Conservation (phyloP, 2,797 vertebrate species). For the Cygnus olor region DNA sequence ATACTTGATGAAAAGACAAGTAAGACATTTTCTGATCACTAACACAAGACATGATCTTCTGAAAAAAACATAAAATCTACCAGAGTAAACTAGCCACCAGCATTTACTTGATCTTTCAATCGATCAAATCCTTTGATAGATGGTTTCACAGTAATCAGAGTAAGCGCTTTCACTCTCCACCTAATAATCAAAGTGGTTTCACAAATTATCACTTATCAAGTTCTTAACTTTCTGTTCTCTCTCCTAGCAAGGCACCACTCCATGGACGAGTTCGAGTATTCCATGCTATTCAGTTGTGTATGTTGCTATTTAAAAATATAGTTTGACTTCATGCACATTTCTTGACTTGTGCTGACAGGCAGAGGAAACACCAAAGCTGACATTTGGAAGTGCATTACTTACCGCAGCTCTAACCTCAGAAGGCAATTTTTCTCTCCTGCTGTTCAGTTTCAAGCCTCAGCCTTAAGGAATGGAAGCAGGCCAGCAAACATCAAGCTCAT, state of each 20-base stretch:
- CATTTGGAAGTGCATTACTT: slow-evolving; percentile 38
- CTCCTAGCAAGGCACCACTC: not conserved
- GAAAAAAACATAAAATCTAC: not conserved
- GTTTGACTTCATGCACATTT: not conserved
- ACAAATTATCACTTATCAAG: slow-evolving; percentile 8
- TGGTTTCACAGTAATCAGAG: not conserved
- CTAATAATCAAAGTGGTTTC: not conserved
- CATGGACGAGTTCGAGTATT: not conserved
- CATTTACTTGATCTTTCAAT: not conserved
- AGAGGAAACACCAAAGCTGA: slow-evolving; percentile 37
- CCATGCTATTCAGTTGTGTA: rapidly evolving
- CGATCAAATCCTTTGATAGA: slow-evolving; percentile 6
- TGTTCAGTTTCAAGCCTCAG: slow-evolving; percentile 41
- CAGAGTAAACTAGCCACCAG: not conserved
- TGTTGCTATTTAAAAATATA: slow-evolving; percentile 6
- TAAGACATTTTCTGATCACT: not conserved
- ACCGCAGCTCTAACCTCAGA: not conserved
- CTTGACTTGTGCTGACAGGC: slow-evolving; percentile 30
- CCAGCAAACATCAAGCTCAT: slow-evolving; percentile 40
- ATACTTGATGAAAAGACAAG: not conserved
- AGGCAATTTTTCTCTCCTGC: slow-evolving; percentile 20
- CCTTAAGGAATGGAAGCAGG: slow-evolving; percentile 13
- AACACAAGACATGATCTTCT: not conserved
- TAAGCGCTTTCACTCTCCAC: not conserved
- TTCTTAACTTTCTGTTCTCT: not conserved